These are phyloP conservation scores for Lochmaea crataegi DNA, from an alignment of 2,888 invertebrate species.

Conservation along the genomic window DNA sequence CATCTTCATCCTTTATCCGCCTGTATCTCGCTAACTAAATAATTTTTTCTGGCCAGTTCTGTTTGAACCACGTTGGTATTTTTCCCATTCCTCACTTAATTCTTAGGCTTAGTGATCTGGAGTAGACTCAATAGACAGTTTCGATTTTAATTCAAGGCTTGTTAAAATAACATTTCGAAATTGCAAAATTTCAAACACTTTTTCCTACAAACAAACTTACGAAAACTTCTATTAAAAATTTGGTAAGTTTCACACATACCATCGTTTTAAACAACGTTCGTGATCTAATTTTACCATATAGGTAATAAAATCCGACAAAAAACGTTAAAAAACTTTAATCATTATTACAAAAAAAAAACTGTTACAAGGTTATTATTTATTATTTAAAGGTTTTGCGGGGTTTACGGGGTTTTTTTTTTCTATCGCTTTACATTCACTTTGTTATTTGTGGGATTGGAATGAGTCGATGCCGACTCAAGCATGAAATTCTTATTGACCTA, in stretches of 20 bases:
- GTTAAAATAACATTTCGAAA: background rate
- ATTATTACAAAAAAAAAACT: slow-evolving; percentile 13
- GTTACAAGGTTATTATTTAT: slow-evolving; percentile 14
- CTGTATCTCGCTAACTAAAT: no score
- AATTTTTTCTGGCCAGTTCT: no score
- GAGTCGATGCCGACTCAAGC: slow-evolving; percentile 5
- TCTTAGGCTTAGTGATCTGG: no score
- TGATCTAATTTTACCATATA: slow-evolving; percentile 2
- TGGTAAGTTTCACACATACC: background rate
- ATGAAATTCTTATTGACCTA: slow-evolving; percentile 11
- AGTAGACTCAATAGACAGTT: no score
- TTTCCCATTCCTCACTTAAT: no score
- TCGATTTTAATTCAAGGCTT: background rate
- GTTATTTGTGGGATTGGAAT: slow-evolving; percentile 16
- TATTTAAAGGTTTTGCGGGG: slow-evolving; percentile 3
- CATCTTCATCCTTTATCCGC: no score
- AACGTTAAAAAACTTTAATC: background rate
- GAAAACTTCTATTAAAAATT: background rate
- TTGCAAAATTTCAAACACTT: background rate
- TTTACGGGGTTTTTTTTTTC: background rate
- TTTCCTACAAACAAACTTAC: background rate
- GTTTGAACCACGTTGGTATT: no score
- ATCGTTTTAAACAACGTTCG: background rate
- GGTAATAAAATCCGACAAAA: slow-evolving; percentile 1
- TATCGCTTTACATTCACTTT: slow-evolving; percentile 2